Evolutionary conservation across 2,888 invertebrate genomes (phyloP).

Genomic region (Xanthia togata): DNA sequence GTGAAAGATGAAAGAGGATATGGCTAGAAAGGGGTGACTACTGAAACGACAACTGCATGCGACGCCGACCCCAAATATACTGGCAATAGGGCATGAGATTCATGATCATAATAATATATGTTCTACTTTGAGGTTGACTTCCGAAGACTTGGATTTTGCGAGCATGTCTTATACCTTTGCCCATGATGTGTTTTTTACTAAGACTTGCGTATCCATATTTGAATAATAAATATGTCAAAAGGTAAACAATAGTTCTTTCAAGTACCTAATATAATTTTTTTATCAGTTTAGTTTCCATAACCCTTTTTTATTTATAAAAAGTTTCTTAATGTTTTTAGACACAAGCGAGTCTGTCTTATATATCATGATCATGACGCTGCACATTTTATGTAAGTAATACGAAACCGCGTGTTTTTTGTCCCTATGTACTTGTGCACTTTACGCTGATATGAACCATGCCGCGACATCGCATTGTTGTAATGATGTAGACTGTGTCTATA

Average conservation of each 20-base stretch:
- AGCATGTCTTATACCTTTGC: too few relatives aligned
- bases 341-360: neutral
- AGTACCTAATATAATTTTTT: neutral
- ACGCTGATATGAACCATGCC: slow-evolving; percentile 7
- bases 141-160: too few relatives aligned
- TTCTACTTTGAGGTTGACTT: too few relatives aligned
- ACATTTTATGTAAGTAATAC: slow-evolving; percentile 6
- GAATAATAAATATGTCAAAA: neutral
- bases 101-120: too few relatives aligned
- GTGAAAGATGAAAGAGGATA: too few relatives aligned
- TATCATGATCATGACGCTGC: slow-evolving; percentile 13
- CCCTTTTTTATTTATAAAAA: neutral
- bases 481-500: slow-evolving; percentile 26
- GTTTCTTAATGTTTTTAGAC: neutral
- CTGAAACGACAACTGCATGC: too few relatives aligned
- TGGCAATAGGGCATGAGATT: too few relatives aligned
- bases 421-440: slow-evolving; percentile 15
- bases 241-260: neutral
- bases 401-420: neutral
- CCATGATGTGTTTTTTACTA: too few relatives aligned
- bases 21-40: neutral
- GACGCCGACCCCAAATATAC: too few relatives aligned
- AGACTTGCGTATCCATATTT: neutral
- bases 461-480: slow-evolving; percentile 40
- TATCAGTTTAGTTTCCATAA: neutral